Base-by-base conservation (phyloP, 1,140 invertebrate species). In the Leptopilina clavipes region DNA sequence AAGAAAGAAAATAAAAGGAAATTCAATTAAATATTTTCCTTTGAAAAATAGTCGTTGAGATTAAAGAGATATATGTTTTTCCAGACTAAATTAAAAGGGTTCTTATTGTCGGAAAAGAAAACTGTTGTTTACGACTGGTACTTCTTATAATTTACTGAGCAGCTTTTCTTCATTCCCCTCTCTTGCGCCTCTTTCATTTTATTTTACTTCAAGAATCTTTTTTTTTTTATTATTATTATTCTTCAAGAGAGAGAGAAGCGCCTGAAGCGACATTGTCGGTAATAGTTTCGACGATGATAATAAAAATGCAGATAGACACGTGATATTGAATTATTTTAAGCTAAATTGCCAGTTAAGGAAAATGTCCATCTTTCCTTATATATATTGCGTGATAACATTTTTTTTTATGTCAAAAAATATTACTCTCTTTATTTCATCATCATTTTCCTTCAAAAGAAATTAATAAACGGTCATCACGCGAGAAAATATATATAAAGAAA, bases 141-240 rank as follows among this genome's bases (percentile, higher is more conserved):
- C 48, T 52, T 52, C 48, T 52, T 52, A 52, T 52, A 52, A 52
- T 52, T 52, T 52, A 52, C 48, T 52, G 48, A 52, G 48, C n/a
- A 52, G 48, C 48, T 52, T 52, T 52, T 52, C 48, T 52, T 52
- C 48, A 17, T 52, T 52, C 48, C 48, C n/a, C n/a, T 52, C 25
- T 31, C 25, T 31, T n/a, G 5, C 25, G 48, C 48, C 48, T 52
- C 48, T 52, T 52, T 52, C 48, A 52, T 52, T 52, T 48, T 48
- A 48, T 48, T 48, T 52, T 52, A 52, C 48, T 52, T 31, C 25
- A n/a, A 6, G 48, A 52, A 31, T 31, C 17, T 12, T 52, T 52
- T 52, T 52, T n/a, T n/a, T n/a, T n/a, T n/a, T n/a, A n/a, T n/a
- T n/a, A n/a, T n/a, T n/a, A n/a, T n/a, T n/a, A n/a, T n/a, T 52